Evolutionary conservation across 2,888 invertebrate genomes (phyloP), one percentile per base, ranked within the genome.

Genomic region (Digitonthophagus gazella): DNA sequence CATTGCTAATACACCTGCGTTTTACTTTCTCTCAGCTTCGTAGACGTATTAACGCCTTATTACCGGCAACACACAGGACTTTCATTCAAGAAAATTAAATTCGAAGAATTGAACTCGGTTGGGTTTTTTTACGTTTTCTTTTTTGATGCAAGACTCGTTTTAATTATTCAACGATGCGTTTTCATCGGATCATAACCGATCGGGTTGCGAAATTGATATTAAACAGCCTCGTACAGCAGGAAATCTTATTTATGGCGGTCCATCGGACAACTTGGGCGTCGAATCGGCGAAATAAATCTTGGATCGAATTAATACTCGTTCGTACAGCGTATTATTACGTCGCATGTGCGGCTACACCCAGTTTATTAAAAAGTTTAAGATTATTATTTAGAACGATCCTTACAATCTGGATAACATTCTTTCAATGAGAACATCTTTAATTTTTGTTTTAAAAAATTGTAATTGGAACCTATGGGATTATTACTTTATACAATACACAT

Each of bases 281-380:
- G 28, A 67, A 65, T 61, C 15, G 20, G 65, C 58, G 70, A 70
- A 67, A 70, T 70, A 70, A 70, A 70, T 70, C 70, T 70, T 64
- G 65, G 64, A 57, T 67, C 64, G 70, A 70, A 70, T 70, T 70
- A 70, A 70, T 64, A 58, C 67, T 15, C 58, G 44, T 18, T 68
- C 65, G 67, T 54, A 57, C 58, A 65, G 20, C 65, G 61, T 67
- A 58, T 70, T 65, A 67, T 70, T 70, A 67, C 65, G 57, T 54
- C n/a, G 61, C 65, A 57, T 64, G 66, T 67, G 65, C 65, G 61
- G 70, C 61, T 67, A 70, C 70, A 65, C 70, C 70, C 70, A 70
- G 64, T 67, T 70, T 70, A 70, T 65, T 70, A 70, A 67, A 65
- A 67, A 54, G 63, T 66, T 69, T 56, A 63, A 66, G 28, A 63